A percentile compares a stretch with the other conserved stretches of the same genome.
Evolutionary conservation across 1,140 invertebrate species (phyloP).

Genomic region (Berghia stephanieae): DNA sequence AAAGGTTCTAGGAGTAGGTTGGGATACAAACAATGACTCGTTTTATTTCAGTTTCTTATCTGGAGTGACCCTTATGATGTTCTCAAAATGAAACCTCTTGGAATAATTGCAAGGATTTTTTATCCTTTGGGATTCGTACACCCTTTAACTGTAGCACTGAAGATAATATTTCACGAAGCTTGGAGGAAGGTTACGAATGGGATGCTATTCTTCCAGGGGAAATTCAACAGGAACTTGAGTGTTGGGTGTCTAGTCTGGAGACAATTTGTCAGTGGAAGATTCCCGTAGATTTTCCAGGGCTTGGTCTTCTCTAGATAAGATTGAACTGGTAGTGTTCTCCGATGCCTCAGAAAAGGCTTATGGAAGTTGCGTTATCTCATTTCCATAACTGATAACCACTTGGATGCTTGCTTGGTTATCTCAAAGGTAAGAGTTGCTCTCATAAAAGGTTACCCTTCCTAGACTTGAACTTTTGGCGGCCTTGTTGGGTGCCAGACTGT

Average conservation of each 20-base stretch:
- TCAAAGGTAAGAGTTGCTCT: conserved; percentile 2
- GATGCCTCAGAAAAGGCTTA: conserved; percentile 14
- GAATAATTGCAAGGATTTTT: conserved; percentile 7
- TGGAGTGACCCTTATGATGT: not conserved
- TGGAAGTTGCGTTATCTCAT: not conserved
- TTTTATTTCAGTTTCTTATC: not conserved
- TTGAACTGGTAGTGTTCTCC: conserved; percentile 8
- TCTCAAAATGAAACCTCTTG: not conserved
- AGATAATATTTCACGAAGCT: not conserved
- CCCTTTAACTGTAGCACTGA: not conserved
- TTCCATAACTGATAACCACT: too few relatives aligned
- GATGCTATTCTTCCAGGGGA: not conserved
- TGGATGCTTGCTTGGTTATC: not conserved
- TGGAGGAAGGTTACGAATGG: not conserved
- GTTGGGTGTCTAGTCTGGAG: not conserved
- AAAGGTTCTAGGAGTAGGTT: not conserved
- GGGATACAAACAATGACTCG: not conserved
- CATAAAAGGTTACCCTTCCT: not conserved
- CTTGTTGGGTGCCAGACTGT: not conserved
- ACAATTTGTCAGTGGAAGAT: not conserved
- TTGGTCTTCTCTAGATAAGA: not conserved
- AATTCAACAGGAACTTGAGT: not conserved
- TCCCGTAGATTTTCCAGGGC: not conserved
- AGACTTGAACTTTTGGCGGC: conserved; percentile 12
- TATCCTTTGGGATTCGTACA: not conserved